Conservation (phyloP, 2,113 vertebrate species). For the Orientallactaga bullata region DNA sequence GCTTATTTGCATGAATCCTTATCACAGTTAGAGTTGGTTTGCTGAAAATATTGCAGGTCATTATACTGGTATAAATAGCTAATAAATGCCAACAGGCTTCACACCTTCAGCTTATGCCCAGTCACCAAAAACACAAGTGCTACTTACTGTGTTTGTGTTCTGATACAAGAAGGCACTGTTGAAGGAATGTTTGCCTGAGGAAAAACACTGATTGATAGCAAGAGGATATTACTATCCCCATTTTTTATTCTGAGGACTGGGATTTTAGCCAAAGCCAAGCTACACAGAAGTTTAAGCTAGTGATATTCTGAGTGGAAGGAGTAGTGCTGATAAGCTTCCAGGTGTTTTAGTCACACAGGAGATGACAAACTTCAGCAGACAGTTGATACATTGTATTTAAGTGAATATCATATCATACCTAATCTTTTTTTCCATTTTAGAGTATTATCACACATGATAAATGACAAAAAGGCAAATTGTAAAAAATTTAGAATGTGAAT, state of each 20-base stretch:
- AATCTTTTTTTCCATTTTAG: slow-evolving; percentile 29
- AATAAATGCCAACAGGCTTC: slow-evolving; percentile 46
- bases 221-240: slow-evolving; percentile 1
- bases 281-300: not conserved
- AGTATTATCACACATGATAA: slow-evolving; percentile 8
- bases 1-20: slow-evolving; percentile 73
- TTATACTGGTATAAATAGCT: slow-evolving; percentile 57
- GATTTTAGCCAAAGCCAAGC: not conserved
- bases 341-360: not conserved
- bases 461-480: slow-evolving; percentile 23
- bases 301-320: not conserved
- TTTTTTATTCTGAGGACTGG: slow-evolving; percentile 44
- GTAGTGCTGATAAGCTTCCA: not conserved
- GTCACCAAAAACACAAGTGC: not conserved
- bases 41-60: slow-evolving; percentile 71
- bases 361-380: not conserved
- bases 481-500: too few relatives aligned
- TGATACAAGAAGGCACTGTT: not conserved
- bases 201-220: not conserved
- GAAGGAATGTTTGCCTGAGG: not conserved
- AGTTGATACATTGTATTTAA: not conserved
- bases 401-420: not conserved
- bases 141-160: not conserved
- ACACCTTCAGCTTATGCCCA: slow-evolving; percentile 29
- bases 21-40: slow-evolving; percentile 60